These are phyloP conservation scores for Lochmaea crataegi DNA, from an alignment of 2,888 invertebrate genomes.

Conservation along the genomic window DNA sequence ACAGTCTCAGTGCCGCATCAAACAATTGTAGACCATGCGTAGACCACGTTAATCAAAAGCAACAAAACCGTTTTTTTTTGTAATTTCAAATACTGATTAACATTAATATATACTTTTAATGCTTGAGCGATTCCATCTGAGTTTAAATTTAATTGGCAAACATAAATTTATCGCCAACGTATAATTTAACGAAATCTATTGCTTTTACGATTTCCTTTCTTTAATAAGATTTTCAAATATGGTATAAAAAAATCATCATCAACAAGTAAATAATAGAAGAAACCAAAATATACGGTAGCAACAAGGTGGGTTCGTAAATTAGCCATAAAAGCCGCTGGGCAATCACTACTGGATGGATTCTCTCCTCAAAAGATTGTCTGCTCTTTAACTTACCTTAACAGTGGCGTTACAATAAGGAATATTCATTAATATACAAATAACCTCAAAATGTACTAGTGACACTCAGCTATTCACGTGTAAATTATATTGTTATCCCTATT, in stretches of 20 bases:
- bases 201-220: constrained; percentile 19
- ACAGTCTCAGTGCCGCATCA: too few relatives aligned
- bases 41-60: too few relatives aligned
- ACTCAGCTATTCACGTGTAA: too few relatives aligned
- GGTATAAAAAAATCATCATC: constrained; percentile 30
- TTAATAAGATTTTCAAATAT: constrained; percentile 30
- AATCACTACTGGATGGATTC: constrained; percentile 45
- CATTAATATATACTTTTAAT: neutral
- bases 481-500: too few relatives aligned
- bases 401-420: neutral
- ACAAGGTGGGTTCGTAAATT: constrained; percentile 53
- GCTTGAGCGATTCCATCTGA: neutral
- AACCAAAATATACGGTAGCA: constrained; percentile 49
- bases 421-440: too few relatives aligned
- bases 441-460: too few relatives aligned
- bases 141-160: neutral
- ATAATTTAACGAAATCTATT: constrained; percentile 14
- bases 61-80: neutral
- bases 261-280: constrained; percentile 39
- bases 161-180: constrained; percentile 6
- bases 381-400: neutral
- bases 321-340: constrained; percentile 51
- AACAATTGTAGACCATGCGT: too few relatives aligned
- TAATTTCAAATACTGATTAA: neutral
- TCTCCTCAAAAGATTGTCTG: constrained; percentile 32